These are phyloP conservation scores for Linnaemya tessellans DNA, from an alignment of 2,888 invertebrate species.

Conservation along the genomic window DNA sequence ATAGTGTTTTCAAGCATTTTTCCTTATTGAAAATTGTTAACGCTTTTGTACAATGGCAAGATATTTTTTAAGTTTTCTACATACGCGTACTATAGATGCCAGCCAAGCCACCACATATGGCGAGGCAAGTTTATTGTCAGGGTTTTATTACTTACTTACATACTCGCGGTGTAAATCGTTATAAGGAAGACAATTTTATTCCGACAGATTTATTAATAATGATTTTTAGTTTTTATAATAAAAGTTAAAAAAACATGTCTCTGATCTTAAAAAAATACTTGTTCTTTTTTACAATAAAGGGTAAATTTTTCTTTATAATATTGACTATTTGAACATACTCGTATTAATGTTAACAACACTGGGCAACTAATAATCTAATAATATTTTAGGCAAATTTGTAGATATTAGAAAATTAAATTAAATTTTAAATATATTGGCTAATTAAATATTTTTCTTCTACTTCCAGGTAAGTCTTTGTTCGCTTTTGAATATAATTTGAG, in stretches of 20 bases:
- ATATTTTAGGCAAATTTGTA: not conserved
- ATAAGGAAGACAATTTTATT: slow-evolving; percentile 16
- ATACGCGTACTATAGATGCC: not conserved
- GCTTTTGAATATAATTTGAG: not conserved
- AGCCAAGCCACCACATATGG: slow-evolving; percentile 24
- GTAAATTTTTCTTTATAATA: not conserved
- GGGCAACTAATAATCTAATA: not conserved
- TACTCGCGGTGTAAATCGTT: not conserved
- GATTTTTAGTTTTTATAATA: slow-evolving; percentile 13
- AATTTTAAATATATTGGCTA: not conserved
- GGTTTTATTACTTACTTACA: slow-evolving; percentile 29
- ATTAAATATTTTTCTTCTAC: slow-evolving; percentile 12
- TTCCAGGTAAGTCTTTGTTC: slow-evolving; percentile 64
- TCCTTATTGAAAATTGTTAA: slow-evolving; percentile 31
- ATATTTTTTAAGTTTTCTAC: slow-evolving; percentile 17
- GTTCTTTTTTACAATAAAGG: not conserved
- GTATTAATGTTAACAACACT: not conserved
- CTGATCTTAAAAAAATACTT: not conserved
- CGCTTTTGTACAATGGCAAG: slow-evolving; percentile 2
- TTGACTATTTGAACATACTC: not conserved
- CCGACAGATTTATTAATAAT: not conserved
- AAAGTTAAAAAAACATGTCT: slow-evolving; percentile 1
- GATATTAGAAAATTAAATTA: no score
- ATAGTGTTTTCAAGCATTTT: slow-evolving; percentile 31
- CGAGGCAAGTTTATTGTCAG: slow-evolving; percentile 53